phyloP scores from a whole-genome alignment of 2,888 invertebrate species.

The Polydesmus complanatus region DNA sequence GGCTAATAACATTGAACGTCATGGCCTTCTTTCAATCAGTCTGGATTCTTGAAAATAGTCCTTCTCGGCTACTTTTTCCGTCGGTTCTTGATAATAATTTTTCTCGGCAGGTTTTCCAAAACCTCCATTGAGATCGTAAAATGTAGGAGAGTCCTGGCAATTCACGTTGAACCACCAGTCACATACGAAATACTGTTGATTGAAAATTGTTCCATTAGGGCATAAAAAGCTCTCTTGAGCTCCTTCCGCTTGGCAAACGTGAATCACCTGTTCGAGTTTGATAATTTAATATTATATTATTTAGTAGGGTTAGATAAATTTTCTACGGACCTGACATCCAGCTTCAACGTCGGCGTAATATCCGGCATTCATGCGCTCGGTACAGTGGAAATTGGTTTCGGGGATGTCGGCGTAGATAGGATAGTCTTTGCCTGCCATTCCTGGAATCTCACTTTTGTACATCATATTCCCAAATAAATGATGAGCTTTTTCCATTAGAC shows the following conservation, averaged over 20 bases:
- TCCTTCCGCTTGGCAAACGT: constrained; percentile 67
- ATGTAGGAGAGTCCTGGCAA: constrained; percentile 60
- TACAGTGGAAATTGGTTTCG: constrained; percentile 14
- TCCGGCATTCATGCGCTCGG: constrained; percentile 14
- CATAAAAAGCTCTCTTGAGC: constrained; percentile 73
- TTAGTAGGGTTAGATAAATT: neutral
- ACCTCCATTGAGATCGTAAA: constrained; percentile 62
- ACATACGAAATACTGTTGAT: constrained; percentile 78
- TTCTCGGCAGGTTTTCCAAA: constrained; percentile 15
- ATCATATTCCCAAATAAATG: constrained; percentile 14
- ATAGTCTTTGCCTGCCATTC: constrained; percentile 15
- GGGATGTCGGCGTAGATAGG: constrained; percentile 15
- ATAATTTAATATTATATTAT: neutral
- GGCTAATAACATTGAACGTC: too few relatives aligned
- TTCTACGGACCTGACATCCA: constrained; percentile 16
- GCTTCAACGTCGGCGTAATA: constrained; percentile 18
- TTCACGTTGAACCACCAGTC: constrained; percentile 93
- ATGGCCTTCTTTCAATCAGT: constrained; percentile 14
- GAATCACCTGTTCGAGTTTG: constrained; percentile 39
- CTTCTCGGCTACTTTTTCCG: constrained; percentile 15
- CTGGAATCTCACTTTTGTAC: constrained; percentile 17
- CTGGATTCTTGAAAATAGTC: constrained; percentile 17
- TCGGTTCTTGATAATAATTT: constrained; percentile 14
- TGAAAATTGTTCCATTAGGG: constrained; percentile 79
- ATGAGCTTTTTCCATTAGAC: constrained; percentile 17